Conservation (phyloP, 2,113 vertebrate genomes). For the Oenanthe melanoleuca region DNA sequence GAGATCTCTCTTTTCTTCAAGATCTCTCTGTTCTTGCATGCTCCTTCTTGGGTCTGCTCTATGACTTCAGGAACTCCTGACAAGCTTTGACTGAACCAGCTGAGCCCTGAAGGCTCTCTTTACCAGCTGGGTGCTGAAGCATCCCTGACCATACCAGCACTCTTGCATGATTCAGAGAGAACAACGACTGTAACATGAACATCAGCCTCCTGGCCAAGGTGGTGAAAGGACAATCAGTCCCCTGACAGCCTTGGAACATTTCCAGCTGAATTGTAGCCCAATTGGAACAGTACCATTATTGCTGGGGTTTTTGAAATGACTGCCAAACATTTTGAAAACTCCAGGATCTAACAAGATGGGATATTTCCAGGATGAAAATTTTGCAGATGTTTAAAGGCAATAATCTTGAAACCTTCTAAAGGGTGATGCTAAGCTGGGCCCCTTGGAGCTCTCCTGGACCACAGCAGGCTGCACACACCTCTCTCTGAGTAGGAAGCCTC, state of each 20-base stretch:
- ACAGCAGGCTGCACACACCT: neutral
- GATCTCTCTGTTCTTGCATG: neutral
- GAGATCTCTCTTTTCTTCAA: neutral
- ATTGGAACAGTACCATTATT: neutral
- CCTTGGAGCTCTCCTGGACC: neutral
- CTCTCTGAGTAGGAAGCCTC: neutral
- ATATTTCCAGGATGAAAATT: neutral
- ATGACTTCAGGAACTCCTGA: neutral
- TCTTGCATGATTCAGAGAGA: neutral
- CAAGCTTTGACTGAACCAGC: neutral
- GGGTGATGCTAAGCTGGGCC: neutral
- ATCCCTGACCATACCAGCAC: neutral
- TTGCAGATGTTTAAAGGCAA: neutral
- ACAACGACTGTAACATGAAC: neutral
- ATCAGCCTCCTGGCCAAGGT: neutral
- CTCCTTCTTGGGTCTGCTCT: neutral
- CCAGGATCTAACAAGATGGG: neutral
- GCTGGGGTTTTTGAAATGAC: neutral
- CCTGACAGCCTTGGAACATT: neutral
- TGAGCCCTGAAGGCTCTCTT: fast-evolving
- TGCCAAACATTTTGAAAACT: fast-evolving
- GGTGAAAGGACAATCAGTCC: fast-evolving
- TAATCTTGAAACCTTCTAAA: neutral
- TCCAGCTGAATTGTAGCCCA: neutral
- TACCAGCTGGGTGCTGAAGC: fast-evolving